These are phyloP conservation scores for Benthosema pterotum DNA, from an alignment of 2,797 vertebrate species.

Conservation along the genomic window DNA sequence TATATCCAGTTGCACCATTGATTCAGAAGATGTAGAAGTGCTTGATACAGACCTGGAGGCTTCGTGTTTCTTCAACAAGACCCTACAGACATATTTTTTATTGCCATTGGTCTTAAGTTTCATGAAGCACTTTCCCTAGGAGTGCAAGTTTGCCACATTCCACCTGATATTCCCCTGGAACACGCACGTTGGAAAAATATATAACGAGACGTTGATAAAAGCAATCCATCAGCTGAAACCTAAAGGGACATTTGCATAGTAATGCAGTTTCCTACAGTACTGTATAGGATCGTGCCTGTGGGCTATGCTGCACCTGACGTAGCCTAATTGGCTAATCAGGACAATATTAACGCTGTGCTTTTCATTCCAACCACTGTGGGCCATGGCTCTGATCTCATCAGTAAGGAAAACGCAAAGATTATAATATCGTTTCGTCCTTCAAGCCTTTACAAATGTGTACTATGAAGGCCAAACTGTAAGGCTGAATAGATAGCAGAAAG, in stretches of 20 bases:
- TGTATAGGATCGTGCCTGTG: slow-evolving; percentile 53
- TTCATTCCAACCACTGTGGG: slow-evolving; percentile 52
- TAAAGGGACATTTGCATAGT: slow-evolving; percentile 57
- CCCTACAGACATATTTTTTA: slow-evolving; percentile 41
- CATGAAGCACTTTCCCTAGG: slow-evolving; percentile 17
- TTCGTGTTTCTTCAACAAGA: slow-evolving; percentile 35
- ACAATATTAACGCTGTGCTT: slow-evolving; percentile 10
- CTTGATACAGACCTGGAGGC: background rate
- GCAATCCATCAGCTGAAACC: slow-evolving; percentile 51
- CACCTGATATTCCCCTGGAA: slow-evolving; percentile 23
- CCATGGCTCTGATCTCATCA: slow-evolving; percentile 4
- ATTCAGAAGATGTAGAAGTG: slow-evolving; percentile 37
- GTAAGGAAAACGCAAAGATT: background rate
- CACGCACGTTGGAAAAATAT: slow-evolving; percentile 40
- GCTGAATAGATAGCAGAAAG: slow-evolving; percentile 18
- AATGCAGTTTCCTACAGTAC: slow-evolving; percentile 47
- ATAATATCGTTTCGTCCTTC: background rate
- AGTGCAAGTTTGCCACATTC: slow-evolving; percentile 12
- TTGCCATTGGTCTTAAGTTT: slow-evolving; percentile 49
- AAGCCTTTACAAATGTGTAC: background rate
- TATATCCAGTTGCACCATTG: slow-evolving; percentile 7
- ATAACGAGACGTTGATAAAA: slow-evolving; percentile 48
- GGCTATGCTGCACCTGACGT: slow-evolving; percentile 51
- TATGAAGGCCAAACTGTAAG: slow-evolving; percentile 24
- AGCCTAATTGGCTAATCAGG: slow-evolving; percentile 70